Evolutionary conservation across 1,140 invertebrate genomes (phyloP).

Genomic region (Drosophila lowei): DNA sequence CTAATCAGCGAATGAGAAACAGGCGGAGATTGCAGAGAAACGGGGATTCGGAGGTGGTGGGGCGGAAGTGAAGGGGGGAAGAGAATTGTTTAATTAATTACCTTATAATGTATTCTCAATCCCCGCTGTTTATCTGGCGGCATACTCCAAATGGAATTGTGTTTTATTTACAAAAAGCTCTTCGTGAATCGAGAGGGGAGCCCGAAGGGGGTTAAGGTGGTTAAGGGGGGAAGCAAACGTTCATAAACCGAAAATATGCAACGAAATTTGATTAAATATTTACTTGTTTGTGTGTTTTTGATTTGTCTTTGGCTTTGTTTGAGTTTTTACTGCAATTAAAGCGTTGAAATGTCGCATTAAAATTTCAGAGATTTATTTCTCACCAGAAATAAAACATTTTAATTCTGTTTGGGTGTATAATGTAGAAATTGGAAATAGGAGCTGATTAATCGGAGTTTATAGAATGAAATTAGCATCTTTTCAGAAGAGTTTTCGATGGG

Average conservation of each 20-base stretch:
- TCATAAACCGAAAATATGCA: slow-evolving; percentile 40
- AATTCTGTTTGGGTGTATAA: slow-evolving; percentile 10
- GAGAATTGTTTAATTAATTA: slow-evolving; percentile 55
- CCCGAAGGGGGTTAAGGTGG: background rate
- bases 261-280: slow-evolving; percentile 45
- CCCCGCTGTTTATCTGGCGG: slow-evolving; percentile 49
- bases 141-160: slow-evolving; percentile 53
- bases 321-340: slow-evolving; percentile 24
- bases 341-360: slow-evolving; percentile 29
- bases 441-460: background rate
- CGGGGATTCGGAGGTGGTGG: too few species aligned
- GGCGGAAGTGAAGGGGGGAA: too few species aligned
- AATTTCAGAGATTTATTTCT: slow-evolving; percentile 33
- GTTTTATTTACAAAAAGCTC: slow-evolving; percentile 45
- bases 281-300: slow-evolving; percentile 17
- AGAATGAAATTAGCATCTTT: background rate
- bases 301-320: background rate
- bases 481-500: too few species aligned
- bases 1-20: slow-evolving; percentile 39
- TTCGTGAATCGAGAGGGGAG: background rate
- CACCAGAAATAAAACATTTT: slow-evolving; percentile 26
- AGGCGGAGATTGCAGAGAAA: background rate
- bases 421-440: too few species aligned
- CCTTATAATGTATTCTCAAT: slow-evolving; percentile 59
- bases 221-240: background rate